Conservation (phyloP, 2,113 vertebrate genomes). For the Daubentonia madagascariensis region DNA sequence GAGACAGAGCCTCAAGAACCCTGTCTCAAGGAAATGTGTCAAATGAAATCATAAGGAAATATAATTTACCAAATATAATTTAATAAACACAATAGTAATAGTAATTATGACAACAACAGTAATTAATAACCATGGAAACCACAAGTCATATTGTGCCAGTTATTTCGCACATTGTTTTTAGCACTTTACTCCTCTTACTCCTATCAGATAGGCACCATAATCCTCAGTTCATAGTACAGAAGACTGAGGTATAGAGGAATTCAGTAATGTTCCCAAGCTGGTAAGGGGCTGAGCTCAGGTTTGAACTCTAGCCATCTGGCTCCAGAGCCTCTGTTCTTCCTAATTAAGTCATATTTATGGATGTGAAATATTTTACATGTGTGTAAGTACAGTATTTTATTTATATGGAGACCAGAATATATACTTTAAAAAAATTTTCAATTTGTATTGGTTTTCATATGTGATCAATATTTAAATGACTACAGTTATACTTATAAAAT, state of each 20-base stretch:
- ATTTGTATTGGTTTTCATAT: background rate
- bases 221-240: background rate
- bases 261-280: background rate
- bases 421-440: background rate
- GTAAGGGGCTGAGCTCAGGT: background rate
- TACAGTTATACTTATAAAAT: background rate
- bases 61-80: background rate
- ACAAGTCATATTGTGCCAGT: background rate
- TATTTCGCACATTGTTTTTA: background rate
- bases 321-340: background rate
- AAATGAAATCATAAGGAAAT: background rate
- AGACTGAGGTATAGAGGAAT: background rate
- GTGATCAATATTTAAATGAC: background rate
- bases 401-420: background rate
- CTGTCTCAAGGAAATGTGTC: background rate
- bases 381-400: background rate
- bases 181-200: background rate
- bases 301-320: background rate
- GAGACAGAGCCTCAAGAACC: too few relatives aligned
- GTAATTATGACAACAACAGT: background rate
- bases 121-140: background rate
- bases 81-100: background rate
- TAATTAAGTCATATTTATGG: background rate
- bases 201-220: rapidly evolving
- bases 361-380: background rate